Conservation (phyloP, 2,113 vertebrate genomes). For the Grallaria varia region DNA sequence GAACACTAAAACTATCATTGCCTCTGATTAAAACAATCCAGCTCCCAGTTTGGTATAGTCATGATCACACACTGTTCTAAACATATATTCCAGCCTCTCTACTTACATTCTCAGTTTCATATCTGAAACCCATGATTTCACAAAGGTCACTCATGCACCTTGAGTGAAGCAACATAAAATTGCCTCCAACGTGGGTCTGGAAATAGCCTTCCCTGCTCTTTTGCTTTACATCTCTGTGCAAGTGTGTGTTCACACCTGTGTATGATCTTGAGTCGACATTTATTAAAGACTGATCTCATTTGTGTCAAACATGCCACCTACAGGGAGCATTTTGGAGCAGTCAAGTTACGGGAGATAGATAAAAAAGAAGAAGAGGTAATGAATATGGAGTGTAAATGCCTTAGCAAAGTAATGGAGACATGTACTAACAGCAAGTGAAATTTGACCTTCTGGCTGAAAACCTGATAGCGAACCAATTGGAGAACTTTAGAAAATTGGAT, state of each 20-base stretch:
- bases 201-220: conserved; percentile 53
- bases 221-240: conserved; percentile 21
- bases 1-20: conserved; percentile 62
- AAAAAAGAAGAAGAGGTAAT: conserved; percentile 68
- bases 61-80: conserved; percentile 62
- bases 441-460: conserved; percentile 82
- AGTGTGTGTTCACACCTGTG: not conserved
- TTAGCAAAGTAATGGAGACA: conserved; percentile 79
- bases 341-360: conserved; percentile 67
- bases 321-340: conserved; percentile 69
- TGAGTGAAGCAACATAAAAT: conserved; percentile 72
- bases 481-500: conserved; percentile 85
- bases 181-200: conserved; percentile 41
- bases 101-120: conserved; percentile 62
- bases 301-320: conserved; percentile 76
- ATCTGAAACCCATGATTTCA: conserved; percentile 69
- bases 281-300: conserved; percentile 71
- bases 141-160: conserved; percentile 69
- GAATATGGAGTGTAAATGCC: conserved; percentile 79
- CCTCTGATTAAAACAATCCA: conserved; percentile 67
- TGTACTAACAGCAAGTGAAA: conserved; percentile 80
- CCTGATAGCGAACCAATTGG: conserved; percentile 77
- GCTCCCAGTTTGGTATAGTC: conserved; percentile 57
- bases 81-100: conserved; percentile 53
- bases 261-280: conserved; percentile 68